Conservation (phyloP, 2,797 vertebrate genomes). For the Ptychobarbus kaznakovi region DNA sequence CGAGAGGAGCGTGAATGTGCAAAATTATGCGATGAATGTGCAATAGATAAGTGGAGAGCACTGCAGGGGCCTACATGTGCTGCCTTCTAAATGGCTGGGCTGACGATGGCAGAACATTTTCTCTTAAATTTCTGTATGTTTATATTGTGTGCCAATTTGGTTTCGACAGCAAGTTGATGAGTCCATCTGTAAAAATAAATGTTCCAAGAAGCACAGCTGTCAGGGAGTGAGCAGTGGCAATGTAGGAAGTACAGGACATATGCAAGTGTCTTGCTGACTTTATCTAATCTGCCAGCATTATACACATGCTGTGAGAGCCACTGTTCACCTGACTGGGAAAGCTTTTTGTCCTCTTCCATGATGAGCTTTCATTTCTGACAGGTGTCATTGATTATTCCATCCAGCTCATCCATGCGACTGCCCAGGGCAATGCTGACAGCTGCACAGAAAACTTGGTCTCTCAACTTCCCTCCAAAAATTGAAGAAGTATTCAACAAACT, state of each 20-base stretch:
- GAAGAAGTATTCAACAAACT: conserved; percentile 23
- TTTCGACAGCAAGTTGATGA: background rate
- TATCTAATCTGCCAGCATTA: conserved; percentile 37
- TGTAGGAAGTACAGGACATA: conserved; percentile 3
- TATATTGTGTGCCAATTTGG: background rate
- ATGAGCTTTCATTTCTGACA: conserved; percentile 46
- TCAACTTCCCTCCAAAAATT: conserved; percentile 19
- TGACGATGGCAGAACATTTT: background rate
- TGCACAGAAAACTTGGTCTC: conserved; percentile 22
- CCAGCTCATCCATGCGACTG: conserved; percentile 28
- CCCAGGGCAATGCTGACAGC: conserved; percentile 38
- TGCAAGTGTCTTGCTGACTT: conserved; percentile 25
- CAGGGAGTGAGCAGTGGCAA: conserved; percentile 1
- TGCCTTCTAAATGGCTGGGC: background rate
- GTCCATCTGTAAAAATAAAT: background rate
- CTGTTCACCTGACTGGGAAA: conserved; percentile 36
- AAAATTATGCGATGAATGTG: background rate
- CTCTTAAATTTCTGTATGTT: background rate
- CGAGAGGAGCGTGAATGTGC: background rate
- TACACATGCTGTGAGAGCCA: conserved; percentile 20
- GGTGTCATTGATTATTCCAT: conserved; percentile 44
- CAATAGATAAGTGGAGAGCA: background rate
- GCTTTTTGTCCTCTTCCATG: conserved; percentile 31
- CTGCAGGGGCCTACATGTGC: background rate
- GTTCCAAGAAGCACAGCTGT: background rate